phyloP scores from a whole-genome alignment of 2,888 invertebrate species.

The Hecatera dysodea region DNA sequence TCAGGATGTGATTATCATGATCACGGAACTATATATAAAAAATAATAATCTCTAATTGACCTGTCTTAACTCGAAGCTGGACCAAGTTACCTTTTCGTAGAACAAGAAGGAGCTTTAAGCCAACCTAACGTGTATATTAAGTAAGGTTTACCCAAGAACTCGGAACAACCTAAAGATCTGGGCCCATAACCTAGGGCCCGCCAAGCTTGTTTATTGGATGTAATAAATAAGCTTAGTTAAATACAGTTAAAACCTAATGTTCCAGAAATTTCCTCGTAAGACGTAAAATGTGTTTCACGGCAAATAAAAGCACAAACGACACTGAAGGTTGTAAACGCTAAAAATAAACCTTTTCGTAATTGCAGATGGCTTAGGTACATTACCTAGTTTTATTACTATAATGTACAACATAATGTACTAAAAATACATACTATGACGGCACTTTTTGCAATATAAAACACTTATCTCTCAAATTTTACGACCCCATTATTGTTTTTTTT shows the following conservation, averaged over 20 bases:
- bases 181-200: conserved; percentile 6
- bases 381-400: neutral
- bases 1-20: conserved; percentile 1
- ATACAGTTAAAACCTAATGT: conserved; percentile 48
- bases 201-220: conserved; percentile 35
- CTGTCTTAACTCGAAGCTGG: neutral
- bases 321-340: conserved; percentile 30
- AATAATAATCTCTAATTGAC: neutral
- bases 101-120: no score
- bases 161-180: neutral
- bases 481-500: no score
- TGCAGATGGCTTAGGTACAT: neutral
- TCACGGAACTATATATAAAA: neutral
- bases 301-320: conserved; percentile 46
- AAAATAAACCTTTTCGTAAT: conserved; percentile 30
- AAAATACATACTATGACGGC: no score
- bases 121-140: neutral
- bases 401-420: no score
- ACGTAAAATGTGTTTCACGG: conserved; percentile 49
- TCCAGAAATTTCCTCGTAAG: conserved; percentile 50
- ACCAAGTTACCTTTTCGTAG: neutral
- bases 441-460: neutral
- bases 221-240: conserved; percentile 38
- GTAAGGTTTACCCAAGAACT: neutral
- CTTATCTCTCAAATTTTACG: neutral